These are phyloP conservation scores for Hystrix brachyura DNA, from an alignment of 2,113 vertebrate species.

Conservation along the genomic window DNA sequence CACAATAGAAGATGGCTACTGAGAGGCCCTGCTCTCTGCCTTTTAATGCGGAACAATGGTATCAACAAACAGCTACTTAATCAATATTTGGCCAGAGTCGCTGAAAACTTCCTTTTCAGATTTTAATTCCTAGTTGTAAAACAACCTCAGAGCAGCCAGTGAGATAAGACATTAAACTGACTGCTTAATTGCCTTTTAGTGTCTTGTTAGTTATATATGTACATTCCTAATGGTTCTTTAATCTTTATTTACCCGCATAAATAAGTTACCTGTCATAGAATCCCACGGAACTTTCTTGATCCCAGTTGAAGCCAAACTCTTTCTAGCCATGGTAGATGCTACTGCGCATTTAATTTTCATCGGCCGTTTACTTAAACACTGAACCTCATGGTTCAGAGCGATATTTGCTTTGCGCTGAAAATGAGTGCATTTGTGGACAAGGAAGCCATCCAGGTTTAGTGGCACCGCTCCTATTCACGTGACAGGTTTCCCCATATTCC, in stretches of 20 bases:
- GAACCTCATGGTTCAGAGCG: background rate
- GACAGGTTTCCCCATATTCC: conserved; percentile 80
- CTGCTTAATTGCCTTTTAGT: conserved; percentile 90
- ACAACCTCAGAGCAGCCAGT: conserved; percentile 90
- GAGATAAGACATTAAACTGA: conserved; percentile 92
- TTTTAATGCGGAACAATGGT: conserved; percentile 93
- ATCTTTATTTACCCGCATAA: conserved; percentile 84
- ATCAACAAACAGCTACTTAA: conserved; percentile 99
- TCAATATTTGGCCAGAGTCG: conserved; percentile 99
- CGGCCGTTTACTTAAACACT: conserved; percentile 70
- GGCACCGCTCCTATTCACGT: conserved; percentile 71
- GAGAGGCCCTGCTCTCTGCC: conserved; percentile 93
- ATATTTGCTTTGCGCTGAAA: background rate
- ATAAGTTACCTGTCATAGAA: conserved; percentile 82
- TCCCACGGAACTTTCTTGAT: conserved; percentile 35
- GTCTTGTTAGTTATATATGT: conserved; percentile 85
- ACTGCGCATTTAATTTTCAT: background rate
- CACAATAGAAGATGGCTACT: conserved; percentile 94
- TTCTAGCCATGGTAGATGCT: background rate
- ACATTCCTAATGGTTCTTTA: conserved; percentile 83
- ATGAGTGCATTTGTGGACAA: conserved; percentile 49
- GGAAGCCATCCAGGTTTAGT: conserved; percentile 67
- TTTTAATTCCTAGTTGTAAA: conserved; percentile 98
- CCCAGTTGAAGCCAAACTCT: conserved; percentile 61
- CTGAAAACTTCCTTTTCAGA: conserved; percentile 97